Base-by-base conservation (phyloP, 1,140 invertebrate species). In the Nylanderia fulva region DNA sequence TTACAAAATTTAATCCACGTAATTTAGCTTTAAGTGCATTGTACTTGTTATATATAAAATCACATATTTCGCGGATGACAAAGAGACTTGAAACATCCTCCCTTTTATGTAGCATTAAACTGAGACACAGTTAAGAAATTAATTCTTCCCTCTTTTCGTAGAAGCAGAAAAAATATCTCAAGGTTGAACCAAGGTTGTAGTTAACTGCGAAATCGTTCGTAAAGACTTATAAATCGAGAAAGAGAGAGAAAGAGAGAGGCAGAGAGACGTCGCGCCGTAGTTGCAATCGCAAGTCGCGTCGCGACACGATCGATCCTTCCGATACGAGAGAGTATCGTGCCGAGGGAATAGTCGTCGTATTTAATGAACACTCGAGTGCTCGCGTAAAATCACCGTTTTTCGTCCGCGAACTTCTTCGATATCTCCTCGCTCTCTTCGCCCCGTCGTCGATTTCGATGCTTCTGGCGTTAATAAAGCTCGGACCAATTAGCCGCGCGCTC, bases 401-500 rank as follows among this genome's bases (percentile, higher is more conserved):
- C 69, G 45, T 75, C 9, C 36, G 27, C 54, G 39, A 88, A 88
- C 74, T 85, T 85, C 60, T 29, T n/a, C 27, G 45, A 29, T 64
- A 48, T 39, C 74, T 29, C 42, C 39, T 13, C 63, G 18, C n/a
- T n/a, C n/a, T n/a, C n/a, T n/a, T n/a, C n/a, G n/a, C 29, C 29
- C 29, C 45, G 76, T 68, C 52, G 74, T 27, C 74, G 54, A 76
- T 86, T 86, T 77, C 85, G 80, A 85, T 82, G 84, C 75, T 87
- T 66, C 60, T 77, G 64, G 85, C 86, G 84, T 86, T 58, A 75
- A 86, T 87, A 72, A 75, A 89, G 66, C 86, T 77, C 56, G 85
- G 87, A 82, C 68, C 87, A 90, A 90, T 89, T 90, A 90, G 85
- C 88, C 64, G 52, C 63, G 58, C 80, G 52, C 82, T 90, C 88